Evolutionary conservation across 2,797 vertebrate species (phyloP).

Genomic region (Syngnathus rostellatus): DNA sequence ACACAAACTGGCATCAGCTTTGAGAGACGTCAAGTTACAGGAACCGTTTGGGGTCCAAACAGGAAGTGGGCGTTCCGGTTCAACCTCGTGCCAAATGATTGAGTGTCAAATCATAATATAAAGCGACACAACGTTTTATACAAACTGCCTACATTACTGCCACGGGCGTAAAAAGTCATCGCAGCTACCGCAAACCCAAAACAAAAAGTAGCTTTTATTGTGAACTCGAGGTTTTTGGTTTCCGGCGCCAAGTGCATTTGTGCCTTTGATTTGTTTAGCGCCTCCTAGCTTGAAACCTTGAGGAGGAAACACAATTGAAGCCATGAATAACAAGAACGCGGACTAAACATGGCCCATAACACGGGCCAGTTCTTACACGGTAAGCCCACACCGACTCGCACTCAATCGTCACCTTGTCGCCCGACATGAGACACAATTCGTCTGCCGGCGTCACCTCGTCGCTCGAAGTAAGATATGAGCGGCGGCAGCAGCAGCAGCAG

Average conservation of each 20-base stretch:
- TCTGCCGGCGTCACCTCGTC: background rate
- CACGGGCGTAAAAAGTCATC: background rate
- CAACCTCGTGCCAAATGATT: no score
- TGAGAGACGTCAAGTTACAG: no score
- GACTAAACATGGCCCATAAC: conserved; percentile 15
- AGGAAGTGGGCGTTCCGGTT: no score
- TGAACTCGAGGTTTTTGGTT: background rate
- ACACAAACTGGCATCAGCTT: no score
- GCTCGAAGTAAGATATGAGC: background rate
- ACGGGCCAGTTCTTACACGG: conserved; percentile 14
- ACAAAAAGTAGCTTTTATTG: background rate
- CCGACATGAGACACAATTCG: background rate
- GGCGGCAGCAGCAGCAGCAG: background rate
- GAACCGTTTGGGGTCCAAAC: no score
- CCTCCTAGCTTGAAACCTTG: background rate
- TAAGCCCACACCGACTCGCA: background rate
- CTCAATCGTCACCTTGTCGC: background rate
- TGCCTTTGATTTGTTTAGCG: no score
- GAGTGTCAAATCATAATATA: no score
- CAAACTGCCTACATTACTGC: no score
- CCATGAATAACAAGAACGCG: background rate
- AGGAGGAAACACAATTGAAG: background rate
- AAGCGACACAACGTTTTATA: no score
- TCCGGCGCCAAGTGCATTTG: background rate
- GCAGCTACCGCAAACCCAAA: background rate